These are phyloP conservation scores for Frieseomelitta varia DNA, from an alignment of 1,140 invertebrate genomes.

Conservation along the genomic window DNA sequence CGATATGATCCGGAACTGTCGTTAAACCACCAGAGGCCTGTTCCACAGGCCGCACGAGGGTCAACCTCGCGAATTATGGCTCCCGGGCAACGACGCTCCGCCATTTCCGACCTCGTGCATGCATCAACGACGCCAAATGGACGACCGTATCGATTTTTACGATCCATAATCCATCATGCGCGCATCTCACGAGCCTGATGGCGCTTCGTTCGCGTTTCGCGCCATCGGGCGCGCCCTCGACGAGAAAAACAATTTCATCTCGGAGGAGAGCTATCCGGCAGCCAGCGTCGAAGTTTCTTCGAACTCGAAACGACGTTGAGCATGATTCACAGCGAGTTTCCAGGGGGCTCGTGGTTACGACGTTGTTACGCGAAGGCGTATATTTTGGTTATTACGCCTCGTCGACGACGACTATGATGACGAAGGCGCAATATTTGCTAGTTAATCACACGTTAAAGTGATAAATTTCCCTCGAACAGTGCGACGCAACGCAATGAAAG, in stretches of 20 bases:
- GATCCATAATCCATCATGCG: neutral
- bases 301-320: neutral
- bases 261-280: too few relatives aligned
- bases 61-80: conserved; percentile 44
- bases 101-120: conserved; percentile 22
- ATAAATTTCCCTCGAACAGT: neutral
- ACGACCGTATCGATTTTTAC: conserved; percentile 29
- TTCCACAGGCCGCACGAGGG: conserved; percentile 11
- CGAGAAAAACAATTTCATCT: neutral
- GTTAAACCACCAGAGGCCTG: conserved; percentile 50
- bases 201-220: neutral
- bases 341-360: too few relatives aligned
- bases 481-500: neutral
- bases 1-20: conserved; percentile 29
- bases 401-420: neutral
- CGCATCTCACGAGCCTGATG: neutral
- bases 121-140: neutral
- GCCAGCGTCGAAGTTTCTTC: neutral
- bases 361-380: neutral
- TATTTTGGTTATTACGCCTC: neutral
- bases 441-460: neutral
- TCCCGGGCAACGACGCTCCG: conserved; percentile 1
- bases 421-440: neutral
- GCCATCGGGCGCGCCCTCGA: neutral
- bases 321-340: neutral